These are phyloP conservation scores for Pyrgus malvae DNA, from an alignment of 2,888 invertebrate genomes.

Conservation along the genomic window DNA sequence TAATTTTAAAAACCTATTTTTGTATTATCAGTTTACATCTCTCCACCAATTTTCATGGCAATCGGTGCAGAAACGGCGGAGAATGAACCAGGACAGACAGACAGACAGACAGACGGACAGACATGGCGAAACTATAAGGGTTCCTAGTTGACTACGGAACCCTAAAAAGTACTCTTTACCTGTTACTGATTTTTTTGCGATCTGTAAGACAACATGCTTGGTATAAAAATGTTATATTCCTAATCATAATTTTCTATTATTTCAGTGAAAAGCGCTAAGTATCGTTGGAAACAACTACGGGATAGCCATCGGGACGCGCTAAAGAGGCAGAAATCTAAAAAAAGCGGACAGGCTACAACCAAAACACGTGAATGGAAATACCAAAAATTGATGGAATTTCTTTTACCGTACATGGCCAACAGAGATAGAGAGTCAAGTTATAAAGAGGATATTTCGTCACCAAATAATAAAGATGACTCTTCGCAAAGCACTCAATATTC, in stretches of 20 bases:
- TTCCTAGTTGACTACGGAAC: no score
- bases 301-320: conserved; percentile 33
- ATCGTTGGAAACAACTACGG: conserved; percentile 33
- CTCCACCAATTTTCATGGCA: no score
- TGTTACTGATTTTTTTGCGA: conserved; percentile 9
- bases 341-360: conserved; percentile 26
- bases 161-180: no score
- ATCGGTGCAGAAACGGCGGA: no score
- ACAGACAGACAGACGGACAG: no score
- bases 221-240: no score
- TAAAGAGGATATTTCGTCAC: no score
- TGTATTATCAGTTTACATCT: no score
- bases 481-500: conserved; percentile 15
- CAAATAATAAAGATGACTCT: conserved; percentile 13
- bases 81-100: no score
- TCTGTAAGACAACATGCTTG: background rate
- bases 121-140: no score
- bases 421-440: conserved; percentile 14
- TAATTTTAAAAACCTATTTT: no score
- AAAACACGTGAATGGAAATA: conserved; percentile 32
- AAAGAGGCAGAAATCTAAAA: conserved; percentile 29
- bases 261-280: conserved; percentile 31
- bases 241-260: background rate
- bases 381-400: conserved; percentile 11
- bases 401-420: conserved; percentile 15